Percentiles rank a stretch among this genome's conserved stretches.
phyloP scores from a whole-genome alignment of 1,140 invertebrate species.

The Anthonomus grandis region DNA sequence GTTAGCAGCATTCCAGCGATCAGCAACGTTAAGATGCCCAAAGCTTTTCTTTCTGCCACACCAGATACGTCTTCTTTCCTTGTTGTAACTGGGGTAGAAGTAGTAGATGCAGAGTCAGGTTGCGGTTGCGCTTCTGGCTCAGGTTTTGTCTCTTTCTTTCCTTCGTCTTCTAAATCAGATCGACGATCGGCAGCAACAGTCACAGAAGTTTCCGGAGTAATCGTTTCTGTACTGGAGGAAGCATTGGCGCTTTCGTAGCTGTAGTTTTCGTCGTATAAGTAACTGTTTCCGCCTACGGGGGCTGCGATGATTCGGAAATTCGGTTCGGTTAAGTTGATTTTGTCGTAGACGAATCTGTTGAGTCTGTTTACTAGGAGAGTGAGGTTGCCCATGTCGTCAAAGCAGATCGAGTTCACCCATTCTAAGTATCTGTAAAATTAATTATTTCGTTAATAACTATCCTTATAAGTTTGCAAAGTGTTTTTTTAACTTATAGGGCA shows the following conservation, averaged over 20 bases:
- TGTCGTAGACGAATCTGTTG: conserved; percentile 54
- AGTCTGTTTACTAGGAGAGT: conserved; percentile 64
- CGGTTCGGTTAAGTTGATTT: conserved; percentile 35
- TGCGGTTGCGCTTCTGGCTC: not conserved
- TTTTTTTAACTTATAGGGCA: not conserved
- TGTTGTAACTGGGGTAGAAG: not conserved
- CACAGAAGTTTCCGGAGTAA: conserved; percentile 37
- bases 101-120: not conserved
- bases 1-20: conserved; percentile 7
- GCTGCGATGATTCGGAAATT: conserved; percentile 48
- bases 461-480: no score
- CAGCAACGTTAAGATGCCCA: not conserved
- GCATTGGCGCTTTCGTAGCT: conserved; percentile 3
- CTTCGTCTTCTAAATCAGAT: conserved; percentile 31
- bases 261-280: conserved; percentile 54
- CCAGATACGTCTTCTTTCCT: not conserved
- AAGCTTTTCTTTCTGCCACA: conserved; percentile 41
- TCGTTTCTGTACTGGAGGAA: conserved; percentile 2
- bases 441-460: no score
- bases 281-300: conserved; percentile 56
- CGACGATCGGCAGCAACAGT: conserved; percentile 29
- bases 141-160: conserved; percentile 33
- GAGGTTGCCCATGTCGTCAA: conserved; percentile 62
- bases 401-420: conserved; percentile 67
- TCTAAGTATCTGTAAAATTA: conserved; percentile 55